phyloP scores from a whole-genome alignment of 2,888 invertebrate genomes.

The Caenorhabditis drosophilae region DNA sequence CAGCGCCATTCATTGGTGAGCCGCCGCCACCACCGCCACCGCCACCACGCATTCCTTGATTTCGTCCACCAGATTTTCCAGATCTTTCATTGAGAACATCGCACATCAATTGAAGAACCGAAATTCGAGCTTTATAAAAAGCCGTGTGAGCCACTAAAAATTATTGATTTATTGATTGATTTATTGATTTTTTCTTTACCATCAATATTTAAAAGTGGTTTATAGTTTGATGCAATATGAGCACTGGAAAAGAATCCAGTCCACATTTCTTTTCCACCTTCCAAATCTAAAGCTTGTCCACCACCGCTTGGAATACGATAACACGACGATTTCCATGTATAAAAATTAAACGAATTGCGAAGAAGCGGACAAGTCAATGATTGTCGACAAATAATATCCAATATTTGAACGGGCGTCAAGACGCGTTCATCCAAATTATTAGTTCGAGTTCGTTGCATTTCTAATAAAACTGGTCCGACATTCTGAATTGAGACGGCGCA shows the following conservation, averaged over 20 bases:
- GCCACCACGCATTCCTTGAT: too few species aligned
- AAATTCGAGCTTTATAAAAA: constrained; percentile 60
- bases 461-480: constrained; percentile 59
- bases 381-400: constrained; percentile 65
- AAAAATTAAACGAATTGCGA: constrained; percentile 57
- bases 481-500: constrained; percentile 54
- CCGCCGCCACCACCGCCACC: too few species aligned
- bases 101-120: constrained; percentile 64
- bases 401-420: constrained; percentile 70
- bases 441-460: constrained; percentile 53
- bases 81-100: constrained; percentile 55
- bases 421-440: constrained; percentile 58
- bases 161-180: too few species aligned
- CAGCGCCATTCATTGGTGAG: constrained; percentile 5
- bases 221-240: constrained; percentile 55
- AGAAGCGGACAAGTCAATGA: constrained; percentile 60
- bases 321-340: constrained; percentile 62
- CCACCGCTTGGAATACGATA: constrained; percentile 49
- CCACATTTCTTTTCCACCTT: constrained; percentile 67
- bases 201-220: constrained; percentile 62
- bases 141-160: constrained; percentile 62
- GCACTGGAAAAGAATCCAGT: constrained; percentile 66
- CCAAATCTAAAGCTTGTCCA: constrained; percentile 55
- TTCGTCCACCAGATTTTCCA: constrained; percentile 14
- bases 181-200: too few species aligned